Evolutionary conservation across 2,797 vertebrate species (phyloP).

Genomic region (Okamejei kenojei): DNA sequence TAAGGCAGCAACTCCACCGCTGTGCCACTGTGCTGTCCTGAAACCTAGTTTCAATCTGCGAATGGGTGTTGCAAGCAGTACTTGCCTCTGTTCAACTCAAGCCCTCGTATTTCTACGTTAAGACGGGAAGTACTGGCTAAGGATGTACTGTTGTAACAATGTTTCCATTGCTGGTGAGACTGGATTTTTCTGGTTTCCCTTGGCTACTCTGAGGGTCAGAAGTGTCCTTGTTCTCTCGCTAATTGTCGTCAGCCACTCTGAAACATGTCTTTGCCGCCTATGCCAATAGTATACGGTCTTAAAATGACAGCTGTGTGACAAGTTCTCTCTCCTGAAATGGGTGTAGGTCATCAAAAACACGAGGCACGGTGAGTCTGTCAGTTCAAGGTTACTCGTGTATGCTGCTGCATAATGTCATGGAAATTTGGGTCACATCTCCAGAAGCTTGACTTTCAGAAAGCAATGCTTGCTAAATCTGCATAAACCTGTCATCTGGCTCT

Average conservation of each 20-base stretch:
- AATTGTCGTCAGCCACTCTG: neutral
- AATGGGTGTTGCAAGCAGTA: neutral
- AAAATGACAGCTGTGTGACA: neutral
- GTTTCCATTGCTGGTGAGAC: no score
- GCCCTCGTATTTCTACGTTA: no score
- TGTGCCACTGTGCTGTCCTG: no score
- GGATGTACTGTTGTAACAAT: no score
- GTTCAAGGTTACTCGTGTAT: neutral
- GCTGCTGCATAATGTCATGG: neutral
- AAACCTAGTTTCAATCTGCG: neutral
- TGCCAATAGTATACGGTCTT: neutral
- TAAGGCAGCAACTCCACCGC: no score
- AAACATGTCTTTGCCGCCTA: neutral
- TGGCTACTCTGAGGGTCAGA: neutral
- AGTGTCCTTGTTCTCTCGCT: neutral
- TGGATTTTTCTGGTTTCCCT: neutral
- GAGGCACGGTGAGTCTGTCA: neutral
- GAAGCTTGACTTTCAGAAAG: neutral
- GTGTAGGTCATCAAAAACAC: neutral
- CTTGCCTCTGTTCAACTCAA: no score
- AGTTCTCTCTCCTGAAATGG: neutral
- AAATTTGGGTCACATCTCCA: neutral
- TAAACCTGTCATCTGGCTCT: neutral
- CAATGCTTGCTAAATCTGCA: neutral
- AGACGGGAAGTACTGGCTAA: no score